Evolutionary conservation across 2,797 vertebrate genomes (phyloP).

Genomic region (Mus caroli): DNA sequence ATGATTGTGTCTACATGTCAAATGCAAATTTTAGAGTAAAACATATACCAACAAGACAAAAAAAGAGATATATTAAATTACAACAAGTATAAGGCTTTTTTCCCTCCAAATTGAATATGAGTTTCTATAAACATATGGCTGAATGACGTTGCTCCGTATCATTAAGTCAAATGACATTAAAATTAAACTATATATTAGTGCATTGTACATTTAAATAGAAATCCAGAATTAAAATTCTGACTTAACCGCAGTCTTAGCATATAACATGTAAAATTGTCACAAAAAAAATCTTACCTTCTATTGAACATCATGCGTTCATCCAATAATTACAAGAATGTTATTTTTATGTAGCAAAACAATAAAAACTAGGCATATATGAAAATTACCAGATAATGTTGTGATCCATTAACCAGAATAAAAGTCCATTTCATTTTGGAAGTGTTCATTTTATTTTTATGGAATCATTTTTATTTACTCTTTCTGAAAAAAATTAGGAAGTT

Average conservation of each 20-base stretch:
- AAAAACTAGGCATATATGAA: neutral
- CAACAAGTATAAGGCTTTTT: neutral
- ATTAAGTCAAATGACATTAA: neutral
- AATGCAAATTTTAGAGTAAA: neutral
- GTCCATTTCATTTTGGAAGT: neutral
- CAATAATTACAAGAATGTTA: neutral
- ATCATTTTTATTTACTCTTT: neutral
- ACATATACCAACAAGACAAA: neutral
- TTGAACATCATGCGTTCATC: neutral
- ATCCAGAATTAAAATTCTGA: no score
- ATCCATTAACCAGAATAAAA: neutral
- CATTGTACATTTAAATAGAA: neutral
- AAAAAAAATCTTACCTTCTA: no score
- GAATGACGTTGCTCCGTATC: neutral
- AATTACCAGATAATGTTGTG: neutral
- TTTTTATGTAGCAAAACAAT: neutral
- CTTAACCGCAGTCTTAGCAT: neutral
- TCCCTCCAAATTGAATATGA: neutral
- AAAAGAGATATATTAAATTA: no score
- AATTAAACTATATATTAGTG: neutral
- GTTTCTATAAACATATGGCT: neutral
- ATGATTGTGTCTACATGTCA: neutral
- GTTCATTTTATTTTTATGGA: slow-evolving; percentile 34
- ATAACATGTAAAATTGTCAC: neutral
- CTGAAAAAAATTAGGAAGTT: neutral